These are phyloP conservation scores for Seriola dumerili DNA, from an alignment of 2,113 vertebrate genomes.

Conservation along the genomic window DNA sequence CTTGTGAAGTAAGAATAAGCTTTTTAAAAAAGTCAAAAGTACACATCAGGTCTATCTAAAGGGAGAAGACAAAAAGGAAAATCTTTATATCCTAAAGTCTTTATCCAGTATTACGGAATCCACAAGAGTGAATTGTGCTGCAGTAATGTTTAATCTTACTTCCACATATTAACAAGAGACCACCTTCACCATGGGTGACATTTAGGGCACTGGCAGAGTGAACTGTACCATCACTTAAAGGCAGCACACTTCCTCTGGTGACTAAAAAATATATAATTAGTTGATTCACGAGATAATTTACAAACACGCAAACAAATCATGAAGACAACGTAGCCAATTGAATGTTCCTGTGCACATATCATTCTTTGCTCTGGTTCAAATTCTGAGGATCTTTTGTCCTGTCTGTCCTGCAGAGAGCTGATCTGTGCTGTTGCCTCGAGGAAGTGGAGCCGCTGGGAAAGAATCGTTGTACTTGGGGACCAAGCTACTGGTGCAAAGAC, in stretches of 20 bases:
- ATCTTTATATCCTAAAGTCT: not conserved
- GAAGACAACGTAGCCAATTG: not conserved
- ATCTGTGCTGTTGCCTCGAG: slow-evolving; percentile 67
- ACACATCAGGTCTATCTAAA: not conserved
- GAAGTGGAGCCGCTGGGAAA: slow-evolving; percentile 20
- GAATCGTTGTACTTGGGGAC: slow-evolving; percentile 82
- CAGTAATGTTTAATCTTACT: not conserved
- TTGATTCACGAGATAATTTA: not conserved
- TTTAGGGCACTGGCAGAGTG: not conserved
- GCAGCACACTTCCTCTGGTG: not conserved
- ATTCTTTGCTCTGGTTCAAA: not conserved
- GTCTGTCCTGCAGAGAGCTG: slow-evolving; percentile 69
- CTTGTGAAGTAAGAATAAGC: slow-evolving; percentile 81
- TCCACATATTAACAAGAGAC: not conserved
- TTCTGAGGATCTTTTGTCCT: not conserved
- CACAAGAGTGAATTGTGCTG: not conserved
- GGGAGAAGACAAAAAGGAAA: not conserved
- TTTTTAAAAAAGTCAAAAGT: not conserved
- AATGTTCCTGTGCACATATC: not conserved
- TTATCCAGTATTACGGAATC: not conserved
- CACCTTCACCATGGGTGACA: not conserved
- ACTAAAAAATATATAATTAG: not conserved
- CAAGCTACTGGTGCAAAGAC: slow-evolving; percentile 84
- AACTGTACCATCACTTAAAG: not conserved
- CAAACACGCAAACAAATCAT: not conserved